These are phyloP conservation scores for Gopherus evgoodei DNA, from an alignment of 2,113 vertebrate genomes.

Conservation along the genomic window DNA sequence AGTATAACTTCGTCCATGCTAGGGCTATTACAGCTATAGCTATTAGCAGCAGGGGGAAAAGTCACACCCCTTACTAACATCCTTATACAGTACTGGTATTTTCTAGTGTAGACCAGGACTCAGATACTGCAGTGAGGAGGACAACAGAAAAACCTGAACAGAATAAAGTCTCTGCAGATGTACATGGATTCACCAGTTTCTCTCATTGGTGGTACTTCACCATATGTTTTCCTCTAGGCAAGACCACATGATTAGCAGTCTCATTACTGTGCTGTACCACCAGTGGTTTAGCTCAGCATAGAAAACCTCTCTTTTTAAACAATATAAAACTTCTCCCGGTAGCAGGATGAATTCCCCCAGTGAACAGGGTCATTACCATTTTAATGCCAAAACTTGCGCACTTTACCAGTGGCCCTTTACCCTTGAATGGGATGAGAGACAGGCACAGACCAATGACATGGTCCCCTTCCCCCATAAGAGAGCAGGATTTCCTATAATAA, in stretches of 20 bases:
- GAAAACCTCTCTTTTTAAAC: not conserved
- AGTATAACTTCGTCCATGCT: not conserved
- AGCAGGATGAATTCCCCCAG: not conserved
- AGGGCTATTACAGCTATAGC: not conserved
- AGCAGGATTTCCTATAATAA: not conserved
- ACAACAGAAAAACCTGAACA: not conserved
- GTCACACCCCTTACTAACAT: not conserved
- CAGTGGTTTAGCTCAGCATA: not conserved
- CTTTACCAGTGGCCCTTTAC: not conserved
- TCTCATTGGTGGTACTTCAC: not conserved
- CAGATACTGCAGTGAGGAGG: not conserved
- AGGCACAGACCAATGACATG: not conserved
- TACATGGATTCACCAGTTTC: constrained; percentile 12
- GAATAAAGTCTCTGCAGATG: not conserved
- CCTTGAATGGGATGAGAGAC: not conserved
- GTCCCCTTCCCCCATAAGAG: not conserved
- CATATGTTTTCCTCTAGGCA: accelerated
- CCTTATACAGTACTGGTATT: not conserved
- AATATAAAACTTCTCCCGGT: not conserved
- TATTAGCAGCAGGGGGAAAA: not conserved
- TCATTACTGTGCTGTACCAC: not conserved
- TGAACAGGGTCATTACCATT: not conserved
- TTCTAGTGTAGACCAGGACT: not conserved
- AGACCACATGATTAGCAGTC: not conserved
- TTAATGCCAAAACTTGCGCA: not conserved